Base-by-base conservation (phyloP, 2,888 invertebrate genomes). In the Leptarthrus brevirostris region DNA sequence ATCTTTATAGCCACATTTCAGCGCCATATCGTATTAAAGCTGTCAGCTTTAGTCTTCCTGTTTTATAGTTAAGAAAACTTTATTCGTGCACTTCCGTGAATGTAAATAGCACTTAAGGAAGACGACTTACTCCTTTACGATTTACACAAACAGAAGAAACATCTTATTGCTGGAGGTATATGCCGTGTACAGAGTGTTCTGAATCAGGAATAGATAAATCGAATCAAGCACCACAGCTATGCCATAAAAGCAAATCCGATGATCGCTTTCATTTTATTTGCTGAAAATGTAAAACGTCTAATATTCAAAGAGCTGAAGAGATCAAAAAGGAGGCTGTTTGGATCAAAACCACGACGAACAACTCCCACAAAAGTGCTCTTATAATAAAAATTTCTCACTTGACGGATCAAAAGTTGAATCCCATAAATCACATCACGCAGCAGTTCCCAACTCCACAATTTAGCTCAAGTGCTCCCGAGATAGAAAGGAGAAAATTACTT, bases 331-430 rank as follows among this genome's bases (percentile, higher is more conserved):
- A 6, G 20, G 20, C 61, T n/a, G 61, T 61, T 40, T n/a, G 18
- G 40, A 36, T 10, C 22, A 12, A n/a, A n/a, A n/a, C n/a, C n/a
- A n/a, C n/a, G n/a, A n/a, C n/a, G n/a, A n/a, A n/a, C n/a, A n/a
- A n/a, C n/a, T n/a, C 20, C 61, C 26, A 18, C 61, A 22, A 40
- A 26, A 20, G 14, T 40, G 22, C 16, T 36, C 22, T 61, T 26
- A 61, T 61, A 61, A 61, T 61, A 61, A 61, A 61, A 61, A 61
- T 61, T 61, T 61, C 40, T 20, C 61, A 61, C 61, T 40, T 40
- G 61, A 40, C 24, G 58, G 58, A 61, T 61, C 61, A 61, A 61
- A 40, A 61, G 61, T 61, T 61, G 40, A 61, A 61, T 61, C 22
- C 36, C 61, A 61, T 61, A 61, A 61, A 61, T 61, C 61, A 61